Conservation (phyloP, 1,140 invertebrate genomes). For the fruit fly (Drosophila melanogaster) region DNA sequence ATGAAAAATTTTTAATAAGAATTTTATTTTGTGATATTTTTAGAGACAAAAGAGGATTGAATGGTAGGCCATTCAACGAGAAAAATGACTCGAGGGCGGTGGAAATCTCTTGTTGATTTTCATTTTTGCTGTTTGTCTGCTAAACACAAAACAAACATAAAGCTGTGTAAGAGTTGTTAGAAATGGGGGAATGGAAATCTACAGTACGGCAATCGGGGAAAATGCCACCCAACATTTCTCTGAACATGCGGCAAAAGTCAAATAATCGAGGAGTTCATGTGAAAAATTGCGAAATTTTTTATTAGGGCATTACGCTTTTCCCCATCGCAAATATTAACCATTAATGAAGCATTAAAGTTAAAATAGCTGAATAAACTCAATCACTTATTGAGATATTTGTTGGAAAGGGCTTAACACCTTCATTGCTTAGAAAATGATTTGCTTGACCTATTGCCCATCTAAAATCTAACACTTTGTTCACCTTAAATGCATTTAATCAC, state of each 20-base stretch:
- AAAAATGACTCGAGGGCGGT: not conserved
- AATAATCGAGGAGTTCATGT: conserved; percentile 36
- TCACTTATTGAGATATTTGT: too few relatives aligned
- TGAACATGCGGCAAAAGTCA: conserved; percentile 29
- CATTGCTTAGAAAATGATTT: too few relatives aligned
- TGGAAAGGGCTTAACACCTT: too few relatives aligned
- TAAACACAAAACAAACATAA: conserved; percentile 77
- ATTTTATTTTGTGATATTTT: conserved; percentile 71
- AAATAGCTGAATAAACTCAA: not conserved
- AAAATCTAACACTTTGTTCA: too few relatives aligned
- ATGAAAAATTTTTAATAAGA: conserved; percentile 75
- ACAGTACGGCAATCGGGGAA: conserved; percentile 10
- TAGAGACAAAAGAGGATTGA: conserved; percentile 59
- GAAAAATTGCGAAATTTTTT: conserved; percentile 34
- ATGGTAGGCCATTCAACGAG: not conserved
- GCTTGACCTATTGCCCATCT: too few relatives aligned
- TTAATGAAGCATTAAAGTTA: not conserved
- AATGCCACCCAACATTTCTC: conserved; percentile 16
- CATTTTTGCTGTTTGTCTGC: conserved; percentile 79
- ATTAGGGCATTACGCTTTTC: not conserved
- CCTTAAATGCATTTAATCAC: not conserved
- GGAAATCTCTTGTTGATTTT: conserved; percentile 78
- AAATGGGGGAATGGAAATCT: not conserved
- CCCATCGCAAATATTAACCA: not conserved
- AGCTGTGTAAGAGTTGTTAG: not conserved